These are phyloP conservation scores for Scomber scombrus DNA, from an alignment of 2,113 vertebrate species.

Conservation along the genomic window DNA sequence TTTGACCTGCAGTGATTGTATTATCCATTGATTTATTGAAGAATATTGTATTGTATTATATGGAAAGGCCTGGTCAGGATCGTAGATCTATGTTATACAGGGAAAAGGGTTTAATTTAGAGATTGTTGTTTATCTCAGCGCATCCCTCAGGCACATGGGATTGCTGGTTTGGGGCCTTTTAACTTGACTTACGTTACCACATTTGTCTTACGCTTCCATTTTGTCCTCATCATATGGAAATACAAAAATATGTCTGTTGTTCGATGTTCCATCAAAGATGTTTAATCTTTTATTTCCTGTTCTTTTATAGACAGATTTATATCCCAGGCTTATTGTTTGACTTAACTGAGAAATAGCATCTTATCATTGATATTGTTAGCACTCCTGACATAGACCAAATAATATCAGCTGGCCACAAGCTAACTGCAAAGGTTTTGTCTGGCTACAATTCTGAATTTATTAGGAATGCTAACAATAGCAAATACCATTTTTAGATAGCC, in stretches of 20 bases:
- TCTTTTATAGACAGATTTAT: conserved; percentile 17
- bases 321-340: conserved; percentile 36
- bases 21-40: conserved; percentile 56
- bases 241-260: conserved; percentile 40
- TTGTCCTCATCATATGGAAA: conserved; percentile 28
- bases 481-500: conserved; percentile 43
- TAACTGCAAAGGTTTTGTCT: conserved; percentile 48
- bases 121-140: conserved; percentile 63
- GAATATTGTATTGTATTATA: conserved; percentile 53
- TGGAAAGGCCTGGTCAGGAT: conserved; percentile 34
- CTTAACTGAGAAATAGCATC: conserved; percentile 35
- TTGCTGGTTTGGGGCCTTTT: conserved; percentile 74
- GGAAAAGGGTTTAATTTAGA: conserved; percentile 42
- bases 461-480: conserved; percentile 39
- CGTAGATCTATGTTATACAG: conserved; percentile 32
- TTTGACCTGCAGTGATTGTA: conserved; percentile 60
- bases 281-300: conserved; percentile 32
- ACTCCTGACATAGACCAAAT: conserved; percentile 70
- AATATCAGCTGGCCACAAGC: conserved; percentile 40
- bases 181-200: conserved; percentile 61
- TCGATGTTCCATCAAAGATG: conserved; percentile 11
- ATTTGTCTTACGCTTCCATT: conserved; percentile 64
- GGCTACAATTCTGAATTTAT: conserved; percentile 37
- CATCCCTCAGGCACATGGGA: conserved; percentile 76
- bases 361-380: conserved; percentile 34